phyloP scores from a whole-genome alignment of 2,113 vertebrate genomes.

The Catharus fuscescens region DNA sequence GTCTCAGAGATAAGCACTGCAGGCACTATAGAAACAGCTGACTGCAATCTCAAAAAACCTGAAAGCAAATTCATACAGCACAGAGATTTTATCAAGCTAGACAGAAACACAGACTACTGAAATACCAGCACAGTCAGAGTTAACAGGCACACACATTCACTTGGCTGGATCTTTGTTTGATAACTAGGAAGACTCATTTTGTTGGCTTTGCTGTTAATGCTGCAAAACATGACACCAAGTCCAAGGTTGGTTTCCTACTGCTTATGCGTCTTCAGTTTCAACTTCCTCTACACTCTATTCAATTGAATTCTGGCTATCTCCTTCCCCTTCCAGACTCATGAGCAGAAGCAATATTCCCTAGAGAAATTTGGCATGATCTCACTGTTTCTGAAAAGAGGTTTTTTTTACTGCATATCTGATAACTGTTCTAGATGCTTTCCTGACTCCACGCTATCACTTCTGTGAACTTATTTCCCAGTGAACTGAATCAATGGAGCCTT shows the following conservation, averaged over 20 bases:
- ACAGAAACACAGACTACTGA: not conserved
- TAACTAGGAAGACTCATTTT: constrained; percentile 37
- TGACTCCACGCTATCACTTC: not conserved
- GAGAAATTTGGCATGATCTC: constrained; percentile 8
- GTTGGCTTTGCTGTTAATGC: constrained; percentile 51
- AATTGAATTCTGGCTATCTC: constrained; percentile 61
- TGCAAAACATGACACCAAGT: constrained; percentile 66
- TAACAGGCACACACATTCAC: not conserved
- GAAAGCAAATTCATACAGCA: not conserved
- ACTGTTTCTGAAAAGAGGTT: not conserved
- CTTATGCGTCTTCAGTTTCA: constrained; percentile 51
- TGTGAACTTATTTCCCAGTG: not conserved
- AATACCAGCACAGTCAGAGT: constrained; percentile 37
- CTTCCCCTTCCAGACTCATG: constrained; percentile 46
- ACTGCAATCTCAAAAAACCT: not conserved
- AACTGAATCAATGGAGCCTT: not conserved
- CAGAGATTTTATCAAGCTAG: not conserved
- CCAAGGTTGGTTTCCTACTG: constrained; percentile 57
- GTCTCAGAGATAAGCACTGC: not conserved
- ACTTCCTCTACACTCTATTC: constrained; percentile 54
- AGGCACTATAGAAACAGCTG: not conserved
- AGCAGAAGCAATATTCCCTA: constrained; percentile 54
- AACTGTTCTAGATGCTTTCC: constrained; percentile 29
- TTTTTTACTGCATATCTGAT: constrained; percentile 5
- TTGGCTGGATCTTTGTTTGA: constrained; percentile 40